Base-by-base conservation (phyloP, 2,113 vertebrate species). In the Arothron firmamentum region DNA sequence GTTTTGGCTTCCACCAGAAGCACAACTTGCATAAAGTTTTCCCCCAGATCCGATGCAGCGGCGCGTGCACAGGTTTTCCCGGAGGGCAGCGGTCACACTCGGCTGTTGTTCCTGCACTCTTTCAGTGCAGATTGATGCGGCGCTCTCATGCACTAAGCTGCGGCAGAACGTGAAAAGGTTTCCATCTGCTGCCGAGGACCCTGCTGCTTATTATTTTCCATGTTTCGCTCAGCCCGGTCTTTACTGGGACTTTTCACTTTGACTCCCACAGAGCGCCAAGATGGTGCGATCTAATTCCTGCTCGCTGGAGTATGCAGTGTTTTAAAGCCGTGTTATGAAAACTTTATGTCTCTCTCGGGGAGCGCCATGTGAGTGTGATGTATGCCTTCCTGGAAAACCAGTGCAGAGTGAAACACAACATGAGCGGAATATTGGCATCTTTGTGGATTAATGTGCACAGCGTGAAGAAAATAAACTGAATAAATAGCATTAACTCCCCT, bases 21-120 rank as follows among this genome's bases (percentile, higher is more conserved):
- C 67, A 62, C 69, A 62, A 70, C 67, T 76, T 82, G 80, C 84
- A 86, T 86, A 86, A 80, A 50, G 56, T 73, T 70, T 11, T 11
- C 47, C 48, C 19, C 45, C 45, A 31, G 59, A 75, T 66, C 53
- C 25, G 55, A 60, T 59, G 54, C 28, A 31, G 28, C 28, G 20
- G 52, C 16, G n/a, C 49, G 65, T 53, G 58, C 69, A 38, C 46
- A 54, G 67, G 55, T 68, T 75, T 75, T 56, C 15, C 51, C 7
- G 46, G 46, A 17, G 1, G 17, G 38, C 48, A 54, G 53, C 59
- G 31, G 56, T 85, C 38, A 66, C 66, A 59, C 57, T 53, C 52
- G 46, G 4, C 65, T 56, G 63, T 56, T 31, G 63, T 56, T 31
- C 28, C 28, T 31, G 28, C 28, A 31, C 28, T 23, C 21, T 23